phyloP scores from a whole-genome alignment of 2,888 invertebrate species.

The Scaptomyza caliginosa region DNA sequence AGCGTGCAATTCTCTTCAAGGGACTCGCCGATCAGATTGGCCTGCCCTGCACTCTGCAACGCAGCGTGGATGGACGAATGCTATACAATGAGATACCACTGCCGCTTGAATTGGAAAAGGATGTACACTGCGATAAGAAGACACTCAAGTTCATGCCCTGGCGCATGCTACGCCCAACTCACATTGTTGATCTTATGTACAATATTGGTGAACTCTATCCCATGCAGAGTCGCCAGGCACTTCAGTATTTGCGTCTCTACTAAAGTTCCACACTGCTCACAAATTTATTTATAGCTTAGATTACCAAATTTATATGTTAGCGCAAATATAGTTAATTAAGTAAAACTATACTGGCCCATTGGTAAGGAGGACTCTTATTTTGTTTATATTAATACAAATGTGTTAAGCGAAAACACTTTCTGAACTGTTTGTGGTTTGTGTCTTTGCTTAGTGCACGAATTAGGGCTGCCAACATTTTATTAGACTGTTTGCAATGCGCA shows the following conservation, averaged over 20 bases:
- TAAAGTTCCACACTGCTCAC: constrained; percentile 19
- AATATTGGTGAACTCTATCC: constrained; percentile 81
- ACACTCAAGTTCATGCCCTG: constrained; percentile 84
- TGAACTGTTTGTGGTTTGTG: constrained; percentile 16
- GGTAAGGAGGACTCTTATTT: neutral
- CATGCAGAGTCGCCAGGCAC: constrained; percentile 77
- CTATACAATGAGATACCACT: constrained; percentile 88
- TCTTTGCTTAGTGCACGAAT: constrained; percentile 1
- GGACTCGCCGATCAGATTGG: constrained; percentile 87
- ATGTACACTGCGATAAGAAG: constrained; percentile 75
- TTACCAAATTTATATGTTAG: constrained; percentile 24
- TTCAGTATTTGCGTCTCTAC: constrained; percentile 76
- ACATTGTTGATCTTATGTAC: constrained; percentile 87
- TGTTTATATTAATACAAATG: neutral
- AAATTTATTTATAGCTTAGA: neutral
- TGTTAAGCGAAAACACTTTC: neutral
- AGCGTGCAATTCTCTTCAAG: constrained; percentile 88
- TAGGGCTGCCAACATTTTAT: constrained; percentile 1
- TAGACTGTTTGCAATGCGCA: constrained; percentile 43
- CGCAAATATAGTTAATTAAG: neutral
- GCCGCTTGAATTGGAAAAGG: constrained; percentile 81
- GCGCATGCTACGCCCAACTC: constrained; percentile 86
- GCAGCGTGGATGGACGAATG: constrained; percentile 85
- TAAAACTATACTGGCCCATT: too few relatives aligned
- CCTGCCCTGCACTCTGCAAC: constrained; percentile 86